Conservation (phyloP, 2,888 invertebrate genomes). For the Odontocerum albicorne region DNA sequence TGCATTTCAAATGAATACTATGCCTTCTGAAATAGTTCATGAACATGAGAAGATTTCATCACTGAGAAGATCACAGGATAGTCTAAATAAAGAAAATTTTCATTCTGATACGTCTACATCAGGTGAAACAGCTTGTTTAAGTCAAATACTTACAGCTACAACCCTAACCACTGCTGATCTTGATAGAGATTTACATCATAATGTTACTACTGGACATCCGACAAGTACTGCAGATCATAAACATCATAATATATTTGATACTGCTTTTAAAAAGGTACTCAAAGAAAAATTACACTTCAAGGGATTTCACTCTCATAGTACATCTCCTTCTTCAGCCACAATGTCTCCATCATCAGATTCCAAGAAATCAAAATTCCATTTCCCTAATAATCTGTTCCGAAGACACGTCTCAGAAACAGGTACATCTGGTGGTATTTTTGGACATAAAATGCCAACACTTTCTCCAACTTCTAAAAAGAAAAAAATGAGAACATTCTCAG, state of each 20-base stretch:
- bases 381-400: slow-evolving; percentile 32
- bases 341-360: slow-evolving; percentile 22
- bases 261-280: slow-evolving; percentile 18
- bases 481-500: slow-evolving; percentile 29
- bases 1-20: no score
- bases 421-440: slow-evolving; percentile 22
- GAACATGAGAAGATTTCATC: no score
- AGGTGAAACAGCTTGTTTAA: no score
- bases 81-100: no score
- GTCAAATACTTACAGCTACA: no score
- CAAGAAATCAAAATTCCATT: slow-evolving; percentile 35
- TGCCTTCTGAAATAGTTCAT: no score
- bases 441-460: slow-evolving; percentile 17
- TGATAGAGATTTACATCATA: background rate
- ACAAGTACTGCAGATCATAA: slow-evolving; percentile 14
- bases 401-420: slow-evolving; percentile 34
- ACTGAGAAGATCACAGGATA: no score
- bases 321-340: slow-evolving; percentile 22
- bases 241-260: slow-evolving; percentile 20
- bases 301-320: slow-evolving; percentile 16
- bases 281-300: slow-evolving; percentile 21
- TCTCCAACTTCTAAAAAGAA: slow-evolving; percentile 21
- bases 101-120: no score
- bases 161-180: background rate
- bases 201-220: slow-evolving; percentile 4